Evolutionary conservation across 2,797 vertebrate species (phyloP).

Genomic region (Pseudotriccus pelzelni): DNA sequence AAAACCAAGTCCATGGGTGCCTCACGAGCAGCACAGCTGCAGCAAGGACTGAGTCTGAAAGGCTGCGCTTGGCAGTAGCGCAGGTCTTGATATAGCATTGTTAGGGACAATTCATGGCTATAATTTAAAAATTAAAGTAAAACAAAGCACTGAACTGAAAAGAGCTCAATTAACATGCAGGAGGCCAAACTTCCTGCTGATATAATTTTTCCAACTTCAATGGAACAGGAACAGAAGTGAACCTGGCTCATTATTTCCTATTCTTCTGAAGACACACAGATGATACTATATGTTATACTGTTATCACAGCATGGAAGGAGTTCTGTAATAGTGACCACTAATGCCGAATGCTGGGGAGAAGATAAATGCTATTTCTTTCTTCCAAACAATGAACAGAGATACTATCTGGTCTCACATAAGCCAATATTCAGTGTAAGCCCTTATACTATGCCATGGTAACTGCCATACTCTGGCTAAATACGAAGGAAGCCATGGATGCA

Average conservation of each 20-base stretch:
- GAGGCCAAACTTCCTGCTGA: slow-evolving; percentile 46
- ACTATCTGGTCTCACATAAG: not conserved
- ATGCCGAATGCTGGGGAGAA: not conserved
- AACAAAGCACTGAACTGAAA: slow-evolving; percentile 39
- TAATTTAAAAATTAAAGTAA: slow-evolving; percentile 46
- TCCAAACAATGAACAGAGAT: not conserved
- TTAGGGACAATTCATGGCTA: slow-evolving; percentile 15
- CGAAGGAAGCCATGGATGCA: not conserved
- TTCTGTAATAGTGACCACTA: slow-evolving; percentile 26
- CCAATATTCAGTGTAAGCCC: not conserved
- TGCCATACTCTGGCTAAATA: not conserved
- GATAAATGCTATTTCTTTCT: slow-evolving; percentile 26
- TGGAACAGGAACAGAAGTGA: not conserved
- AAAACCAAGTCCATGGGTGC: not conserved
- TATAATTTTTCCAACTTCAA: slow-evolving; percentile 29
- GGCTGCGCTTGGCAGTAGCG: not conserved
- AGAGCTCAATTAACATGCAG: slow-evolving; percentile 47
- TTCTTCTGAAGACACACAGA: slow-evolving; percentile 33
- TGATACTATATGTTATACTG: slow-evolving; percentile 9
- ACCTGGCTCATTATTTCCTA: slow-evolving; percentile 45
- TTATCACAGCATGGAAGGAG: slow-evolving; percentile 31
- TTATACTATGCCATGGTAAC: not conserved
- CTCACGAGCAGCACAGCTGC: not conserved
- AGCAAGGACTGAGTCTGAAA: not conserved
- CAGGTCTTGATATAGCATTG: not conserved